phyloP scores from a whole-genome alignment of 2,797 vertebrate genomes.

The Amphiprion clarkii region DNA sequence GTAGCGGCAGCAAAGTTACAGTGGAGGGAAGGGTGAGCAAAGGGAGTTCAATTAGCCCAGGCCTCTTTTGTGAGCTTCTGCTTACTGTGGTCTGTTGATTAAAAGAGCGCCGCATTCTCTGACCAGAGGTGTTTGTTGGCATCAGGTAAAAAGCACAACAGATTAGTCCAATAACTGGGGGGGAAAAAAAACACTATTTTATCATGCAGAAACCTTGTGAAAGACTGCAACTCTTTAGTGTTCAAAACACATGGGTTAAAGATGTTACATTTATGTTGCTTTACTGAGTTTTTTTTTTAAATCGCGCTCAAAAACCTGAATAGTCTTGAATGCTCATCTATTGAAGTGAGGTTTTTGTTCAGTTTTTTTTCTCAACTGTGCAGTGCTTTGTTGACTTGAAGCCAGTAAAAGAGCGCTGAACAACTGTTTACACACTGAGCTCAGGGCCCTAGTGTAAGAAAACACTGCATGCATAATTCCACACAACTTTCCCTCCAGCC shows the following conservation, averaged over 20 bases:
- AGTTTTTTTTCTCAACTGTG: background rate
- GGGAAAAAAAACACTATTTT: conserved; percentile 31
- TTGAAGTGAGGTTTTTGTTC: conserved; percentile 14
- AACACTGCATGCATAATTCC: conserved; percentile 9
- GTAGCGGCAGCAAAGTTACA: conserved; percentile 72
- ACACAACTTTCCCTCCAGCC: conserved; percentile 11
- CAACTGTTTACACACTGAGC: conserved; percentile 22
- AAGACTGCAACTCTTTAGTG: conserved; percentile 17
- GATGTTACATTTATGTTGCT: conserved; percentile 46
- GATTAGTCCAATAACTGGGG: conserved; percentile 31
- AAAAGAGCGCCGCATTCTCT: conserved; percentile 49
- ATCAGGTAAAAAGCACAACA: conserved; percentile 46
- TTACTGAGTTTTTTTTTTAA: conserved; percentile 29
- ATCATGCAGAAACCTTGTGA: conserved; percentile 20
- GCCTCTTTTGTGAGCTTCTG: conserved; percentile 74
- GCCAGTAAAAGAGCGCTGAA: conserved; percentile 31
- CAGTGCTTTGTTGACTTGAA: background rate
- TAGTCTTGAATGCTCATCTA: conserved; percentile 30
- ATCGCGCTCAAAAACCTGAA: conserved; percentile 12
- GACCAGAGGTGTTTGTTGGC: conserved; percentile 62
- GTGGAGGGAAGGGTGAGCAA: conserved; percentile 61
- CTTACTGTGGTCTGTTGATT: conserved; percentile 65
- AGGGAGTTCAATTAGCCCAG: conserved; percentile 65
- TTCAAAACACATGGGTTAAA: conserved; percentile 3
- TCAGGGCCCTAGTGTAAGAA: conserved; percentile 5